A percentile compares a stretch with the other conserved stretches of the same genome.
phyloP scores from a whole-genome alignment of 2,797 vertebrate genomes.

The Ispidina lecontei region DNA sequence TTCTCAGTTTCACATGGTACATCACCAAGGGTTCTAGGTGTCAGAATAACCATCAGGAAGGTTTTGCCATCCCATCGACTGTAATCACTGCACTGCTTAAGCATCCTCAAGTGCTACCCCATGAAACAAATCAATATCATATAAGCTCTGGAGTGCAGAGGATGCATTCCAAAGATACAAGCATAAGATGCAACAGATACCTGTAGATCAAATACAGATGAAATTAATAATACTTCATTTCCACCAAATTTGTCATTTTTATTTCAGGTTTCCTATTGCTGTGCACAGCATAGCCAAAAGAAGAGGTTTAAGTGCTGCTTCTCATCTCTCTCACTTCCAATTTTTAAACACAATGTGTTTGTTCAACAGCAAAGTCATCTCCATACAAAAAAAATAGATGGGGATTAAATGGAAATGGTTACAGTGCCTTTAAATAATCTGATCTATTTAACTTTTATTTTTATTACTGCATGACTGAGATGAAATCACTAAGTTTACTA shows the following conservation, averaged over 20 bases:
- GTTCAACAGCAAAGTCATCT: background rate
- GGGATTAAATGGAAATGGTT: background rate
- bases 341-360: background rate
- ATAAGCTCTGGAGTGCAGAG: background rate
- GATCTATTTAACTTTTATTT: background rate
- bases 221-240: background rate
- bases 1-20: background rate
- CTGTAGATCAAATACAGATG: background rate
- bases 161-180: background rate
- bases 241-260: background rate
- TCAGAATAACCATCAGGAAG: background rate
- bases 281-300: background rate
- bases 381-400: background rate
- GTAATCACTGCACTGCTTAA: background rate
- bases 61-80: background rate
- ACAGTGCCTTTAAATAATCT: background rate
- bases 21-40: background rate
- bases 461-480: background rate
- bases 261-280: background rate
- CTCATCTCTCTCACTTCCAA: background rate
- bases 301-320: background rate
- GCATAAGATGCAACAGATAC: background rate
- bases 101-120: background rate
- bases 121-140: background rate
- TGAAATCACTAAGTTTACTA: background rate